Conservation (phyloP, 2,888 invertebrate species). For the Nymphalis c-album region DNA sequence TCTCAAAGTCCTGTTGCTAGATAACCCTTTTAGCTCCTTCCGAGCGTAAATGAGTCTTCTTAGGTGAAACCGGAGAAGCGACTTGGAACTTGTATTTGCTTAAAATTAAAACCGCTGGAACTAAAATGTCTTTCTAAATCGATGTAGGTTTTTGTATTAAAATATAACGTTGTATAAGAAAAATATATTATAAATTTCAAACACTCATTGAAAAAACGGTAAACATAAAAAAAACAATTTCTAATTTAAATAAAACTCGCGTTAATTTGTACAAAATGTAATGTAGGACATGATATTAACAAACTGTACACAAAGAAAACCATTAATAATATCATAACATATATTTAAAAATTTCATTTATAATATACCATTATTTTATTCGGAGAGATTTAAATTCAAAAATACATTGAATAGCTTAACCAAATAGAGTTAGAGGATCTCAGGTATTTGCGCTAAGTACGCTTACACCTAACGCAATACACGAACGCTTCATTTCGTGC, state of each 20-base stretch:
- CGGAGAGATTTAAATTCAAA: neutral
- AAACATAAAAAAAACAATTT: too few species aligned
- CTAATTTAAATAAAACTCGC: too few species aligned
- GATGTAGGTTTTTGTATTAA: neutral
- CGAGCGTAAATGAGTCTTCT: conserved; percentile 31
- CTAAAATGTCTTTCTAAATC: neutral
- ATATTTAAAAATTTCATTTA: neutral
- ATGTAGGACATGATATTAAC: too few species aligned
- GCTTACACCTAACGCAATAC: conserved; percentile 34
- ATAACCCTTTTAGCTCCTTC: conserved; percentile 31
- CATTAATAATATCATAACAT: neutral
- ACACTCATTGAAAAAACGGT: too few species aligned
- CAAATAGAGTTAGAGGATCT: neutral
- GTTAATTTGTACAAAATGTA: too few species aligned
- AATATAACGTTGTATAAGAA: neutral
- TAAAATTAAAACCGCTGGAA: conserved; percentile 4
- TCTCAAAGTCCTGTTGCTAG: conserved; percentile 34
- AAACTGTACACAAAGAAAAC: too few species aligned
- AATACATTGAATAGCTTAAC: neutral
- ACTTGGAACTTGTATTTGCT: conserved; percentile 14
- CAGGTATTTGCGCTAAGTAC: conserved; percentile 10
- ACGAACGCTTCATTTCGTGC: conserved; percentile 36
- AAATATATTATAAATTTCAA: too few species aligned
- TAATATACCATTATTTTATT: neutral
- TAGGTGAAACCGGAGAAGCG: conserved; percentile 22